Conservation (phyloP, 1,140 invertebrate genomes). For the Globodera rostochiensis region DNA sequence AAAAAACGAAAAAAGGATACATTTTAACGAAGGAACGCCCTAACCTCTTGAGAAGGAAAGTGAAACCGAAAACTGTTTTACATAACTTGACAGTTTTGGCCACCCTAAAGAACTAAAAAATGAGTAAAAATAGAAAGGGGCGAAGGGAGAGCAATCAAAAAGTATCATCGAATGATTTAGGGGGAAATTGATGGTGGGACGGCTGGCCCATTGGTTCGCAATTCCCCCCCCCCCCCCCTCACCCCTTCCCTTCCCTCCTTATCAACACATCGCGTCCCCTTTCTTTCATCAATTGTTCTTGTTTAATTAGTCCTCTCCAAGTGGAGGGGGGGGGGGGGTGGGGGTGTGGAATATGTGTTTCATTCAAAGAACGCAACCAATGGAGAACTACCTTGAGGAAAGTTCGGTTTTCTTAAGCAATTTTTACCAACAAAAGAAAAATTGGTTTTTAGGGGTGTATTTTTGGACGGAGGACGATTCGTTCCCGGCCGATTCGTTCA, state of each 20-base stretch:
- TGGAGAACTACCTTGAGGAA: too few relatives aligned
- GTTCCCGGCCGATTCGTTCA: too few relatives aligned
- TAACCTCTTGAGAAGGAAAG: too few relatives aligned
- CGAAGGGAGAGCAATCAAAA: background rate
- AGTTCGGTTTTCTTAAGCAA: too few relatives aligned
- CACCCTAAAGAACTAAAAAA: background rate
- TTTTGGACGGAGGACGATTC: too few relatives aligned
- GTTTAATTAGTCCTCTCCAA: too few relatives aligned
- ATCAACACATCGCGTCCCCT: background rate
- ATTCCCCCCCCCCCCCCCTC: background rate
- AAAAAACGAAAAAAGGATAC: background rate
- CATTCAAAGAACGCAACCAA: too few relatives aligned
- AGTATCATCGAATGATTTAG: background rate
- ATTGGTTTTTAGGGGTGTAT: too few relatives aligned
- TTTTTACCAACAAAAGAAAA: too few relatives aligned
- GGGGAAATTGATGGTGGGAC: slow-evolving; percentile 1
- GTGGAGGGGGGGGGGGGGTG: too few relatives aligned
- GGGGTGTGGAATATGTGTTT: too few relatives aligned
- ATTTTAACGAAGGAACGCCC: too few relatives aligned
- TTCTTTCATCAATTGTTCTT: background rate
- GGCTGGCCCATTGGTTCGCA: background rate
- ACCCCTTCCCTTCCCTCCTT: background rate
- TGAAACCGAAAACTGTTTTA: background rate
- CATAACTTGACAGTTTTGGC: background rate
- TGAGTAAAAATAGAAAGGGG: background rate